Base-by-base conservation (phyloP, 2,797 vertebrate genomes). In the Borostomias antarcticus region DNA sequence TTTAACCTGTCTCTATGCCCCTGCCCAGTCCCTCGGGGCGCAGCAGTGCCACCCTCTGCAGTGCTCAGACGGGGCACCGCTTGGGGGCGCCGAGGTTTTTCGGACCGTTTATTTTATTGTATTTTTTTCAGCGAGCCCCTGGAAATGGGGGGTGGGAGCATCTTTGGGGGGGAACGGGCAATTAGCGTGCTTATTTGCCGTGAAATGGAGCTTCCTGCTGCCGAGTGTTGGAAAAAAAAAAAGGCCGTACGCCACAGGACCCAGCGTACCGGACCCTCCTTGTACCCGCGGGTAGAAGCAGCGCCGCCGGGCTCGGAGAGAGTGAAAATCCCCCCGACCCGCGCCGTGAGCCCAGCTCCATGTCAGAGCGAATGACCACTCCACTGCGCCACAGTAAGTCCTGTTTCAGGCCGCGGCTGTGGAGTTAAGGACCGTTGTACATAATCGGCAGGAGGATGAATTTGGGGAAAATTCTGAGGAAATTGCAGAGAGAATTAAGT, bases 161-260 rank as follows among this genome's bases (percentile, higher is more conserved):
- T 26, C n/a, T n/a, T n/a, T n/a, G 11, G 29, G 33, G 21, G 32
- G 33, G 13, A 54, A 4, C 45, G 32, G 25, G 57, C 69, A 76
- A 76, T 75, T 75, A 76, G 69, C 53, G 69, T 69, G 60, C 59
- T 72, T 72, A 72, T 68, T 65, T 68, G 43, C 69, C 69, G 47
- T 72, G 74, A 72, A 76, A 76, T 68, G 30, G 68, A 75, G 35
- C 48, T 32, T 66, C 59, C 62, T 32, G 51, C 23, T 60, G 60
- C 53, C 54, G 52, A 56, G 51, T 32, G 61, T 26, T 45, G n/a
- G 43, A 33, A 11, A 25, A 59, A 35, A 15, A 23, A 45, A 9
- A 21, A 40, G 8, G 10, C 0, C 2, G 1, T 9, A 13, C 35
- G 10, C 35, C 1, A 11, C 35, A 1, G 57, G 51, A 47, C n/a